Conservation (phyloP, 2,797 vertebrate species). For the Phaenicophaeus curvirostris region DNA sequence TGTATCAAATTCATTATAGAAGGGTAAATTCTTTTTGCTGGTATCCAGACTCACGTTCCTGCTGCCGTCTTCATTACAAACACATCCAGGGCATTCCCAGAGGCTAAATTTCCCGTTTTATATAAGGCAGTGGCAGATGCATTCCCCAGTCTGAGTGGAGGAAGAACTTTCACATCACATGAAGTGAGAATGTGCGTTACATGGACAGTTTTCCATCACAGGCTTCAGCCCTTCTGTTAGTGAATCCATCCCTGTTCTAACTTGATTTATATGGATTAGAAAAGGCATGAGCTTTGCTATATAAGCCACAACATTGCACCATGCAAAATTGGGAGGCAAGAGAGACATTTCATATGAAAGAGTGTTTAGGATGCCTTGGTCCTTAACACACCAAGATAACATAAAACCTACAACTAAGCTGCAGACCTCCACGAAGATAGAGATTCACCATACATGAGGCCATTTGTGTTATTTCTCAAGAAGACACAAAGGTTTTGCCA, state of each 20-base stretch:
- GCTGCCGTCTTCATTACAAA: not conserved
- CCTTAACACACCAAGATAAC: not conserved
- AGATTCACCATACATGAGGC: not conserved
- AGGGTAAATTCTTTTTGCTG: not conserved
- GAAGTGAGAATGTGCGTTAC: not conserved
- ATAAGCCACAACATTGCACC: not conserved
- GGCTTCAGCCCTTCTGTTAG: not conserved
- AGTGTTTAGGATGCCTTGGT: not conserved
- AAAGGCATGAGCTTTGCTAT: not conserved
- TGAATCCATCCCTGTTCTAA: not conserved
- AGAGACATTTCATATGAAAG: not conserved
- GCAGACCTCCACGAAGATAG: not conserved
- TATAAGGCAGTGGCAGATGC: not conserved
- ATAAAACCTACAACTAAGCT: not conserved
- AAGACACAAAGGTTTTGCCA: not conserved
- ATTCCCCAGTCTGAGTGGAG: not conserved
- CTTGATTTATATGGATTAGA: not conserved
- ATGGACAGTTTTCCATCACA: not conserved
- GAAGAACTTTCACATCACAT: not conserved
- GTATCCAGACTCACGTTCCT: not conserved
- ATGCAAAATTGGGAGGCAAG: not conserved
- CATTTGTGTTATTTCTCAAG: not conserved
- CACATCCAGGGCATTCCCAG: not conserved
- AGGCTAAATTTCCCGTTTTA: not conserved
- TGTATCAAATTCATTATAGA: not conserved